A percentile compares a stretch with the other conserved stretches of the same genome.
Conservation (phyloP, 2,113 vertebrate species). For the Pluvianellus socialis region DNA sequence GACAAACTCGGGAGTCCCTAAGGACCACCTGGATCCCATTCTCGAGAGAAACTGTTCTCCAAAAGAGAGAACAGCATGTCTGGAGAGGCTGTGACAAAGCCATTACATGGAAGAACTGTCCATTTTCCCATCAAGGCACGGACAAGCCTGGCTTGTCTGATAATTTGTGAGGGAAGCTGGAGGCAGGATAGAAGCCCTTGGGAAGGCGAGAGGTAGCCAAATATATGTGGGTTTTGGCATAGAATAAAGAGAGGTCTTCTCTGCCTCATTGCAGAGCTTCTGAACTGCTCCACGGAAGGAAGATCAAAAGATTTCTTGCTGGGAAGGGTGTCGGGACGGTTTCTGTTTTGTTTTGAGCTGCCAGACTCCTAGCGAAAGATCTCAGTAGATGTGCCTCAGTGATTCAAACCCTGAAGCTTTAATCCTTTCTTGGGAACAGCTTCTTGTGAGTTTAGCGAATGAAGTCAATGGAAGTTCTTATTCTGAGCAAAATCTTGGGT, state of each 20-base stretch:
- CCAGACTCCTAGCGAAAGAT: neutral
- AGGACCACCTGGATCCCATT: neutral
- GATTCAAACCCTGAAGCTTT: neutral
- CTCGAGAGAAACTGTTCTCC: neutral
- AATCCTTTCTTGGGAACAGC: neutral
- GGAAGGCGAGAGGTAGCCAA: neutral
- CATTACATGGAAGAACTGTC: neutral
- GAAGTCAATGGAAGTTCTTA: neutral
- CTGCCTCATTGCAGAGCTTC: neutral
- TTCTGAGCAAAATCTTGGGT: neutral
- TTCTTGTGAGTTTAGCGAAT: neutral
- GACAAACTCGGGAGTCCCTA: neutral
- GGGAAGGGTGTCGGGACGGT: neutral
- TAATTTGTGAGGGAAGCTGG: neutral
- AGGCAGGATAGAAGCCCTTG: neutral
- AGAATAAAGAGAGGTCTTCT: neutral
- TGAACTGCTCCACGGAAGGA: neutral
- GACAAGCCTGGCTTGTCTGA: neutral
- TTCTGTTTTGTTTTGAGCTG: slow-evolving; percentile 12
- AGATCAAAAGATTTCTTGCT: neutral
- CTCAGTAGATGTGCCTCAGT: neutral
- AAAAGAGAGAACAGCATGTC: neutral
- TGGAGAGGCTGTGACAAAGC: neutral
- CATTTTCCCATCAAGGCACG: neutral
- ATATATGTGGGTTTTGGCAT: neutral